Base-by-base conservation (phyloP, 2,888 invertebrate species). In the Nomada fabriciana region DNA sequence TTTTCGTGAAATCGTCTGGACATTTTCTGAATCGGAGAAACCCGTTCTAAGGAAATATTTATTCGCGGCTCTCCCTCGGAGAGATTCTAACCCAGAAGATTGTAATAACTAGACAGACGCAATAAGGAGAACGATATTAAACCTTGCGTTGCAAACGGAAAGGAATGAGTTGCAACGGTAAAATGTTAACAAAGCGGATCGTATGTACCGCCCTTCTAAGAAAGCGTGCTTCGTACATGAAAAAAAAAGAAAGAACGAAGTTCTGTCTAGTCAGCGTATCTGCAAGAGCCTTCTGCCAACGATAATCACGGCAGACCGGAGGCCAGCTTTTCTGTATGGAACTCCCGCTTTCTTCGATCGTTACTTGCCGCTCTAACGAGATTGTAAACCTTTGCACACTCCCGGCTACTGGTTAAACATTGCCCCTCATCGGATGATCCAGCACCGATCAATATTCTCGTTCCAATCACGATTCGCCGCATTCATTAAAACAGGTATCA, bases 381-480 rank as follows among this genome's bases (percentile, higher is more conserved):
- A 36, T 53, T n/a, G n/a, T 15, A 15, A 43, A 59, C 23, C 47
- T 69, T 11, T 57, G 23, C 25, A 25, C 43, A 43, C 43, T 23
- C n/a, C 43, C 23, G 18, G 11, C n/a, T 18, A 9, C 55, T 15
- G 42, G 29, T 15, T 67, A 67, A 68, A 68, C 42, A 68, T 68
- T 55, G 42, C 23, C 59, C 36, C 15, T 50, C 57, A 20, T 50
- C 57, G n/a, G 47, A 47, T 25, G 69, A 60, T 29, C 29, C n/a
- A 60, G 70, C 68, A 0, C 20, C 29, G 50, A 52, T 70, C 60
- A 52, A 36, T 20, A 52, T 70, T n/a, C 50, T 20, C 69, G 47
- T 57, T 25, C 50, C 60, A 36, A 71, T 70, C 70, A 29, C 60
- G 70, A 29, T 70, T 20, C 60, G 20, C 50, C 50, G 70, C 50